Base-by-base conservation (phyloP, 2,888 invertebrate species). In the Hypena proboscidalis region DNA sequence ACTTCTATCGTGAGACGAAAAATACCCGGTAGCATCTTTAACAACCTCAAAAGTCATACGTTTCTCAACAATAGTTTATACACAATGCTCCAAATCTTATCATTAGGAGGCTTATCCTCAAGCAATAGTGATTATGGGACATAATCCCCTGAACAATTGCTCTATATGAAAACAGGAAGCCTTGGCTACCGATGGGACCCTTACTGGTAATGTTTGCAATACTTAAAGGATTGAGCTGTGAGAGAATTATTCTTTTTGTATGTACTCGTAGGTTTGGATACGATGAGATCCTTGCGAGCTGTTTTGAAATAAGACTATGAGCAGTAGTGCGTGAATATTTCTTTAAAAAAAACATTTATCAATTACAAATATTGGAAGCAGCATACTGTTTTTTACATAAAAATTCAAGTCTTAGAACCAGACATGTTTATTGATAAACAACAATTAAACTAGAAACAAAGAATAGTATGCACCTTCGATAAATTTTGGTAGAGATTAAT, bases 31-130 rank as follows among this genome's bases (percentile, higher is more conserved):
- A 40, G 53, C 25, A 48, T 34, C 42, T 45, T 54, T 58, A 45
- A 58, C 57, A 61, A 66, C 46, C 14, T 54, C 42, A 70, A 69
- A 73, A 74, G 73, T 73, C 75, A 73, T 61, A 48, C 64, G 54
- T 44, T 48, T 60, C 60, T 38, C 19, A 48, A 58, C 63, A 58
- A 58, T 60, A 41, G 61, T 50, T 8, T 23, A 38, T 23, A 4
- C 39, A 53, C 39, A 54, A 61, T 40, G 51, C 58, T 65, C 70
- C 70, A 73, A 80, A 82, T 74, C 81, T 84, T 86, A 82, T 86
- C 82, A 83, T 85, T 82, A 85, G 68, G 46, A 52, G 55, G 56
- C 52, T 84, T 81, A 85, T 83, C 85, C 81, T 61, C 67, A 74
- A 77, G 73, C 68, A 74, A 66, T 68, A 35, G 30, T 2, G 56